Conservation (phyloP, 2,797 vertebrate genomes). For the Rhinogobio ventralis region DNA sequence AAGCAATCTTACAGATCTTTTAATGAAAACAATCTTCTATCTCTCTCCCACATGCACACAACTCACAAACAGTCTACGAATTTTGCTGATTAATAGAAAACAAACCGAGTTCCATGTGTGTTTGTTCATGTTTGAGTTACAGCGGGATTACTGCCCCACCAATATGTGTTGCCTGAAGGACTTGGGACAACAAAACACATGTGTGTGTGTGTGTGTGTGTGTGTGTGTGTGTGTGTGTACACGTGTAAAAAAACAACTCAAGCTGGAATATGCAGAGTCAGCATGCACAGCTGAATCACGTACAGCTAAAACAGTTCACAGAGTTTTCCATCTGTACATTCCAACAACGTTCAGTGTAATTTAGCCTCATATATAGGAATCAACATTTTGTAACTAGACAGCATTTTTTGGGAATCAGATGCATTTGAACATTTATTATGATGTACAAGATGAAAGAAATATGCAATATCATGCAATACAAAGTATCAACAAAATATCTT, state of each 20-base stretch:
- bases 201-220: conserved; percentile 1
- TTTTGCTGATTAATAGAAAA: conserved; percentile 44
- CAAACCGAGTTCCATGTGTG: conserved; percentile 34
- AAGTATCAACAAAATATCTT: neutral
- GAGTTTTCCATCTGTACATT: conserved; percentile 1
- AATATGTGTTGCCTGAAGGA: conserved; percentile 10
- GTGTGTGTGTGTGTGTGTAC: neutral
- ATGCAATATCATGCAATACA: neutral
- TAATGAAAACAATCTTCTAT: conserved; percentile 42
- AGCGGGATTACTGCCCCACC: conserved; percentile 25
- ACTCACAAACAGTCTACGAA: conserved; percentile 24
- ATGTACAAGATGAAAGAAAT: neutral
- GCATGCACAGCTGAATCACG: conserved; percentile 12
- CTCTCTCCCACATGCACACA: neutral
- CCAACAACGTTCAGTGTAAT: neutral
- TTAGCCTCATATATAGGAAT: neutral
- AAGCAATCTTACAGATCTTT: conserved; percentile 22
- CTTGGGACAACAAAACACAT: conserved; percentile 25
- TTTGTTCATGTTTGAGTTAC: conserved; percentile 31
- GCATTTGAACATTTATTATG: neutral
- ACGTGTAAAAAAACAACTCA: conserved; percentile 28
- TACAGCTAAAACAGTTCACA: conserved; percentile 24
- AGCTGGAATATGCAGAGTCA: conserved; percentile 23
- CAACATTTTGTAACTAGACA: neutral
- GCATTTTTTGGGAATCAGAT: neutral